phyloP scores from a whole-genome alignment of 2,113 vertebrate species.

The Pomatostomus ruficeps region DNA sequence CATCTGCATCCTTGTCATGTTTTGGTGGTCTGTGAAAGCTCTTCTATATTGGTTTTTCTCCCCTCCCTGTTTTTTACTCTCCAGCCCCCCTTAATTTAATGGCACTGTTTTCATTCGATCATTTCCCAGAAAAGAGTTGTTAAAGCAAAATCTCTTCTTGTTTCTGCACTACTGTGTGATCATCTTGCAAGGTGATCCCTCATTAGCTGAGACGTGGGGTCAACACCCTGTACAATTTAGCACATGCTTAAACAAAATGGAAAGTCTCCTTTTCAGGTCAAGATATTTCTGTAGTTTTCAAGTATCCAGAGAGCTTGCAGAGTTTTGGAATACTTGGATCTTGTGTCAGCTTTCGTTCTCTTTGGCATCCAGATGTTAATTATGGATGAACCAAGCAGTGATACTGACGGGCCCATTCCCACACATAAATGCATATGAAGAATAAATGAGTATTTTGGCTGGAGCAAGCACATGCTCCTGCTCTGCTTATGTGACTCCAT shows the following conservation, averaged over 20 bases:
- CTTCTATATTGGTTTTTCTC: background rate
- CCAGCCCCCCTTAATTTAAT: background rate
- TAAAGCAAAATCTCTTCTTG: background rate
- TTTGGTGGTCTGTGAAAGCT: background rate
- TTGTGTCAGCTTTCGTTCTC: background rate
- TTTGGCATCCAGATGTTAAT: constrained; percentile 37
- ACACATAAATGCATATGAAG: background rate
- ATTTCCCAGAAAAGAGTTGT: background rate
- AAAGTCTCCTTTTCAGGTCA: background rate
- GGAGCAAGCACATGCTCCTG: background rate
- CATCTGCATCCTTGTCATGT: background rate
- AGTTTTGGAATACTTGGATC: background rate
- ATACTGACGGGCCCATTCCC: background rate
- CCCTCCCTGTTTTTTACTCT: background rate
- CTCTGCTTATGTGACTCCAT: background rate
- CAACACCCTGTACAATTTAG: background rate
- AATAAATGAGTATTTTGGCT: background rate
- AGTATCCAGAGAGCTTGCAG: background rate
- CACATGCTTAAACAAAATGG: background rate
- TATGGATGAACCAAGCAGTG: rapidly evolving
- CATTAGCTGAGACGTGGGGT: background rate
- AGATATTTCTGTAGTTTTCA: background rate
- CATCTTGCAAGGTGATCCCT: background rate
- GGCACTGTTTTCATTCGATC: background rate
- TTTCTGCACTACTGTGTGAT: background rate